phyloP scores from a whole-genome alignment of 2,888 invertebrate genomes.

The Drosophila eohydei region DNA sequence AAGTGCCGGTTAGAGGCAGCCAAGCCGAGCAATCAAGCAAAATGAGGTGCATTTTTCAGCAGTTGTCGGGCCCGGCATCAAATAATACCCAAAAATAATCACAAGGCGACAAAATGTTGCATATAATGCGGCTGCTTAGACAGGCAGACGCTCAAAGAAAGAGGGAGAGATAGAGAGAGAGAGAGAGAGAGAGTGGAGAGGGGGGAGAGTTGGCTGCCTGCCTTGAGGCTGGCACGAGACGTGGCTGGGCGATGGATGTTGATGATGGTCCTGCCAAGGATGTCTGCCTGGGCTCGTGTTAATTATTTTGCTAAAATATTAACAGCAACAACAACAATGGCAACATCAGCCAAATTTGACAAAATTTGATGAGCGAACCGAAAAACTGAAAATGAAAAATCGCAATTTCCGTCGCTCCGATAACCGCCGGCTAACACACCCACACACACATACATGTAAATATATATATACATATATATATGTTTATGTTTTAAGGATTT shows the following conservation, averaged over 20 bases:
- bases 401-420: slow-evolving; percentile 73
- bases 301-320: slow-evolving; percentile 75
- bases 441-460: slow-evolving; percentile 28
- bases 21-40: slow-evolving; percentile 67
- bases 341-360: slow-evolving; percentile 63
- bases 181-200: background rate
- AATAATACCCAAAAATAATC: slow-evolving; percentile 72
- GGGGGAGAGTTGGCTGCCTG: background rate
- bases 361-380: slow-evolving; percentile 71
- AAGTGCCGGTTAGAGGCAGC: slow-evolving; percentile 5
- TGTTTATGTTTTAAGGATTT: slow-evolving; percentile 36
- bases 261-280: slow-evolving; percentile 32
- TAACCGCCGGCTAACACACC: slow-evolving; percentile 69
- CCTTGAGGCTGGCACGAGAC: slow-evolving; percentile 50
- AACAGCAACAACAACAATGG: slow-evolving; percentile 51
- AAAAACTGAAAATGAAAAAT: slow-evolving; percentile 75
- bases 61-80: slow-evolving; percentile 40
- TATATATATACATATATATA: slow-evolving; percentile 23
- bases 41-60: slow-evolving; percentile 69
- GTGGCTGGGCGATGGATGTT: slow-evolving; percentile 18
- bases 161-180: background rate
- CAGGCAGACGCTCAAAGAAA: slow-evolving; percentile 4
- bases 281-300: slow-evolving; percentile 55
- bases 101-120: slow-evolving; percentile 76
- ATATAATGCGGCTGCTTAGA: slow-evolving; percentile 70